Evolutionary conservation across 2,797 vertebrate species (phyloP), one percentile per base, ranked within the genome.

Genomic region (Pristis pectinata): DNA sequence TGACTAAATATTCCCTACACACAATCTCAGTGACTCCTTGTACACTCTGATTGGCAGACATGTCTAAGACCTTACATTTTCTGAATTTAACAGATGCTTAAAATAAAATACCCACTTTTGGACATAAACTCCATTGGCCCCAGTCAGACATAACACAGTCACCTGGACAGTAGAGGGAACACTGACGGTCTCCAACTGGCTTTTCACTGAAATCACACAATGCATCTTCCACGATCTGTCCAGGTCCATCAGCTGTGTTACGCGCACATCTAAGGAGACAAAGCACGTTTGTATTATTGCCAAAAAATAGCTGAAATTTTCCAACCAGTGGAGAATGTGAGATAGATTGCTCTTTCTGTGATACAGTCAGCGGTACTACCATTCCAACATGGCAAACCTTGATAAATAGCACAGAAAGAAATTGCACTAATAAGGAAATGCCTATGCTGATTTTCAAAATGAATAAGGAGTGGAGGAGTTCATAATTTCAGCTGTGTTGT

Each of bases 131-230:
- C 99, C 99, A 99, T 0, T 96, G 96, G 95, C 98, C 98, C 99
- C 99, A 99, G 34, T 97, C 96, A 30, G 98, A 97, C 96, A 98
- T 96, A 3, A 98, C 98, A 80, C 99, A 99, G 95, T 99, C 98
- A 22, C 95, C 97, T 92, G 98, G 98, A 95, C 99, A 99, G 87
- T 98, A 97, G 93, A 99, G 95, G 56, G 96, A 97, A 95, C 99
- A 99, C 95, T 97, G 97, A 95, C 98, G 98, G 59, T 95, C 97
- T 95, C 96, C 96, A 0, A 96, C 95, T 15, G 98, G 98, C 87
- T 96, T 96, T 95, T 98, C 98, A 27, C 97, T 97, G 95, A 97
- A 97, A 96, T 97, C 97, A 95, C 99, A 99, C 77, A 98, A 96
- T 7, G 96, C 56, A 0, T 80, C 96, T 44, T 98, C 97, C 96